Conservation (phyloP, 2,797 vertebrate genomes). For the Catamblyrhynchus diadema region DNA sequence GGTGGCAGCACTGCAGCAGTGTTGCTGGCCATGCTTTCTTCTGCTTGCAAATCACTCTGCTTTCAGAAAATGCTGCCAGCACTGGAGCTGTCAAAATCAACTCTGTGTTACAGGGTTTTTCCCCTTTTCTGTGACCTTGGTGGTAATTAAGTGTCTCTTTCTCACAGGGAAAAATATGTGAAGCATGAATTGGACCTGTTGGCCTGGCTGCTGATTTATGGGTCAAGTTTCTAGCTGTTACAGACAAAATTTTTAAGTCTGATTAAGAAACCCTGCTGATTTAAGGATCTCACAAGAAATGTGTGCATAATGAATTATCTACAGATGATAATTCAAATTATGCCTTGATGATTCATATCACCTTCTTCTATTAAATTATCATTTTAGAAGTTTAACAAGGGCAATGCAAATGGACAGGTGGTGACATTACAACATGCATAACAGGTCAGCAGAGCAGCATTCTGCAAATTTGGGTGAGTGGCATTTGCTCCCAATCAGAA, state of each 20-base stretch:
- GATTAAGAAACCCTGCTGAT: slow-evolving; percentile 75
- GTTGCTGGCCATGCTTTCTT: background rate
- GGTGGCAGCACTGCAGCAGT: background rate
- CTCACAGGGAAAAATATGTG: slow-evolving; percentile 52
- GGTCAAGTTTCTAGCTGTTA: slow-evolving; percentile 72
- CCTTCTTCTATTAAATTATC: slow-evolving; percentile 69
- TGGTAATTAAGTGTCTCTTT: slow-evolving; percentile 70
- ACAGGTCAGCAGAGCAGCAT: background rate
- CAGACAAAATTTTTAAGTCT: slow-evolving; percentile 69
- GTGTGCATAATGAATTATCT: slow-evolving; percentile 76
- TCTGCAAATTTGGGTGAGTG: background rate
- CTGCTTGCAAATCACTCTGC: background rate
- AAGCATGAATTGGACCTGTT: slow-evolving; percentile 61
- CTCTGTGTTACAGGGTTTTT: slow-evolving; percentile 42
- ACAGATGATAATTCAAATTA: slow-evolving; percentile 69
- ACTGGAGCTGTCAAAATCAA: slow-evolving; percentile 24
- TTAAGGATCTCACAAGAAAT: slow-evolving; percentile 75
- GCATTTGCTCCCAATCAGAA: background rate
- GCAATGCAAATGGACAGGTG: background rate
- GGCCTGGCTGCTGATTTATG: slow-evolving; percentile 73
- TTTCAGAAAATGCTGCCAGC: slow-evolving; percentile 58
- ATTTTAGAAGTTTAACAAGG: slow-evolving; percentile 50
- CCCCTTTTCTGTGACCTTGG: slow-evolving; percentile 62
- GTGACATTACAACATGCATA: background rate
- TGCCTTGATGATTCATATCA: slow-evolving; percentile 67